Percentiles rank a stretch among this genome's conserved stretches.
These are phyloP conservation scores for Acanthococcus lagerstroemiae DNA, from an alignment of 2,888 invertebrate genomes.

Conservation along the genomic window DNA sequence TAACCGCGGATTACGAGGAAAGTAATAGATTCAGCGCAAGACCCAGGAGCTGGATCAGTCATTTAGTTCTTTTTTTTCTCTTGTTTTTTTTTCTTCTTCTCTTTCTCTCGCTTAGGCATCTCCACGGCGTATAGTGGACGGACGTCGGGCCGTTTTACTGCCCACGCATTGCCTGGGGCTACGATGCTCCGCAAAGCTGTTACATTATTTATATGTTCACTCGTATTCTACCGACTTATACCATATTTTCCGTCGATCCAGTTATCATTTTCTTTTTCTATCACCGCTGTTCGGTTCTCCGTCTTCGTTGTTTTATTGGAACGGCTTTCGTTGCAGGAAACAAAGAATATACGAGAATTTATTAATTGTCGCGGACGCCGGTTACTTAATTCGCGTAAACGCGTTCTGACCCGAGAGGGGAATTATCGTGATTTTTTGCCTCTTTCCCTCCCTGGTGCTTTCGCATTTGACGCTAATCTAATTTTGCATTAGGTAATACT, in stretches of 20 bases:
- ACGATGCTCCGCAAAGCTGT: slow-evolving; percentile 21
- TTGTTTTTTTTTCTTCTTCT: not conserved
- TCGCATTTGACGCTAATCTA: no score
- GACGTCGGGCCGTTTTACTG: slow-evolving; percentile 19
- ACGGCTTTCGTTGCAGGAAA: not conserved
- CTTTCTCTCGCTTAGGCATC: not conserved
- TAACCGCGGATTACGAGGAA: not conserved
- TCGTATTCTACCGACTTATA: slow-evolving; percentile 11
- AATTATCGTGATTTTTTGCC: no score
- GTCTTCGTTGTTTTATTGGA: not conserved
- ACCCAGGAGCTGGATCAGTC: slow-evolving; percentile 3
- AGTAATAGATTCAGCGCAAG: not conserved
- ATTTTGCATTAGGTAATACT: no score
- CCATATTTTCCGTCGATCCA: not conserved
- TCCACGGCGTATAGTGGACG: not conserved
- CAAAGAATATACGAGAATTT: not conserved
- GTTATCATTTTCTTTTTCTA: slow-evolving; percentile 1
- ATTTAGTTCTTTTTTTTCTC: not conserved
- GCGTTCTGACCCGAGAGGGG: no score
- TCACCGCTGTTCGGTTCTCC: not conserved
- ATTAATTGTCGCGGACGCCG: not conserved
- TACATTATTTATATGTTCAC: slow-evolving; percentile 23
- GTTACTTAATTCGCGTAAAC: not conserved
- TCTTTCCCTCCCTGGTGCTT: no score
- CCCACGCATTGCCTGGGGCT: slow-evolving; percentile 23